Evolutionary conservation across 2,113 vertebrate species (phyloP), one percentile per base, ranked within the genome.

Genomic region (Lophius piscatorius): DNA sequence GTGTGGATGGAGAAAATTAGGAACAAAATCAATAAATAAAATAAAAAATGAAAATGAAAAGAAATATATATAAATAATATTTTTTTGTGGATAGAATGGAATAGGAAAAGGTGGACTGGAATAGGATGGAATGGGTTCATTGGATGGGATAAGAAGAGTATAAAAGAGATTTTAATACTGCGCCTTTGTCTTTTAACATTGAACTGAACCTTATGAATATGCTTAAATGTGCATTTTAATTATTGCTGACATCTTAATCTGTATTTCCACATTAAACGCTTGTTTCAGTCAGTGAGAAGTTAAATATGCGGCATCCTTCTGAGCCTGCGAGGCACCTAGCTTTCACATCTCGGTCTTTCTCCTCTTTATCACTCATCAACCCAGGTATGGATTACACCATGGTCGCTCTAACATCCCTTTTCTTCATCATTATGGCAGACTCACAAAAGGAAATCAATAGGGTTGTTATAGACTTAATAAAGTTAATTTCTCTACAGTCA

Each of bases 401-500:
- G 49, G 40, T 61, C 5, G 14, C 36, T 11, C 12, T 64, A 80
- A 83, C 73, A 66, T 67, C 50, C 22, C 11, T 67, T 18, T 9
- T 58, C 74, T 80, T 77, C 76, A 80, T 85, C 73, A 77, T 50
- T 56, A 72, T 65, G 63, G 65, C 57, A 66, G 65, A 70, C 71
- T 23, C 57, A 40, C 57, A 29, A 39, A 26, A 62, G 44, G 46
- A 82, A 85, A 84, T 85, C 82, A 47, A 87, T 85, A 26, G 50
- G 62, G 55, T 70, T 34, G 40, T 85, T 81, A 66, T 78, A 67
- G 74, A 81, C 69, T 79, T 72, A 79, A 81, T 85, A 77, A 80
- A 79, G 56, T 64, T 76, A 60, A 76, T 78, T 81, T 84, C 63
- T 75, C 58, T n/a, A 20, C 11, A 2, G 61, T 11, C 17, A 56